Evolutionary conservation across 2,888 invertebrate genomes (phyloP).

Genomic region (Drosophila quasianomalipes): DNA sequence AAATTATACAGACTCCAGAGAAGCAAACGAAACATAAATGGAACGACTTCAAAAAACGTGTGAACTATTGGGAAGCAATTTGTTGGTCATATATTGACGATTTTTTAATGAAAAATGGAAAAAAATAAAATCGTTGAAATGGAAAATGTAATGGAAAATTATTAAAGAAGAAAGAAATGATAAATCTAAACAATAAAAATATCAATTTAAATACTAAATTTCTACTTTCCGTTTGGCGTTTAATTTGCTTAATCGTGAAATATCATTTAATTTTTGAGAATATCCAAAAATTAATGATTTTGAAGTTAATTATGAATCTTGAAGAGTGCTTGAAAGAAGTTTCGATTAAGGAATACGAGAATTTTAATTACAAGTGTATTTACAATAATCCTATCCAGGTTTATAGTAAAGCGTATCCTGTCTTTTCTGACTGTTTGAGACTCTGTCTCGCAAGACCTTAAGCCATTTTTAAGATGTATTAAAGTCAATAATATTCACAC

Average conservation of each 20-base stretch:
- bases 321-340: neutral
- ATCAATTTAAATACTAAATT: constrained; percentile 63
- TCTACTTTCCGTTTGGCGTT: neutral
- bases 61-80: constrained; percentile 40
- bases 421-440: neutral
- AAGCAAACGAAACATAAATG: neutral
- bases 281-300: neutral
- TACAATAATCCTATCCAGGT: neutral
- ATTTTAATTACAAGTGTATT: neutral
- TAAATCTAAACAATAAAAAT: constrained; percentile 76
- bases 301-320: neutral
- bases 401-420: neutral
- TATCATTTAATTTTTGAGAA: neutral
- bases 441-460: neutral
- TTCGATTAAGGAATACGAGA: neutral
- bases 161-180: constrained; percentile 49
- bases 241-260: neutral
- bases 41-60: neutral
- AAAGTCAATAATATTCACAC: neutral
- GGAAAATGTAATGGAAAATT: constrained; percentile 59
- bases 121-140: constrained; percentile 48
- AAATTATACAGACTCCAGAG: neutral
- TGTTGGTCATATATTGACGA: constrained; percentile 34
- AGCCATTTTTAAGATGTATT: neutral
- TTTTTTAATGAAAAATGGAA: constrained; percentile 25